Conservation (phyloP, 2,888 invertebrate species). For the Morinoia aosen region DNA sequence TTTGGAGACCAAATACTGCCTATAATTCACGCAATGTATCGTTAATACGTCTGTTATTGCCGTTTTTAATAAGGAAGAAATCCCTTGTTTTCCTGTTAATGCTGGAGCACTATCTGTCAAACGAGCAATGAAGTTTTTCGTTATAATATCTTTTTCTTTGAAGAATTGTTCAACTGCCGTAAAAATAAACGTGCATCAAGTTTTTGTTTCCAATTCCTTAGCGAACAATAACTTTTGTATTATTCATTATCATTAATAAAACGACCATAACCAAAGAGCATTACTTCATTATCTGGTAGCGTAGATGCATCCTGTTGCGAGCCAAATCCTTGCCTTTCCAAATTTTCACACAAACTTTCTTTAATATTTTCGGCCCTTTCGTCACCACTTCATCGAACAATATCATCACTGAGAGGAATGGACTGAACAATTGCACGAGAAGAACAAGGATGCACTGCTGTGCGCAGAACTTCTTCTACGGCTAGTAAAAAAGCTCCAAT, state of each 20-base stretch:
- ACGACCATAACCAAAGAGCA: too few relatives aligned
- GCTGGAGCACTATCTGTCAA: too few relatives aligned
- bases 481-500: not conserved
- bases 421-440: not conserved
- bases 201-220: not conserved
- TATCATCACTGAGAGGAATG: not conserved
- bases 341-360: not conserved
- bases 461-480: not conserved
- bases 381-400: not conserved
- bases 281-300: too few relatives aligned
- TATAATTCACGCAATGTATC: too few relatives aligned
- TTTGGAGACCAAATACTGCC: too few relatives aligned
- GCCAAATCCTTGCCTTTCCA: not conserved
- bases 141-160: too few relatives aligned
- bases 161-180: too few relatives aligned
- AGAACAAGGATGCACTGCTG: not conserved
- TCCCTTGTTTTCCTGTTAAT: too few relatives aligned
- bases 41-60: too few relatives aligned
- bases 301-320: not conserved
- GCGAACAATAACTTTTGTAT: not conserved
- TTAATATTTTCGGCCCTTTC: conserved; percentile 35
- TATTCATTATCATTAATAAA: too few relatives aligned
- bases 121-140: not conserved
- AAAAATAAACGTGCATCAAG: too few relatives aligned
- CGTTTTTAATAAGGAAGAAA: too few relatives aligned